Percentiles rank a stretch among this genome's conserved stretches.
phyloP scores from a whole-genome alignment of 2,888 invertebrate genomes.

The Tethea ocularis region DNA sequence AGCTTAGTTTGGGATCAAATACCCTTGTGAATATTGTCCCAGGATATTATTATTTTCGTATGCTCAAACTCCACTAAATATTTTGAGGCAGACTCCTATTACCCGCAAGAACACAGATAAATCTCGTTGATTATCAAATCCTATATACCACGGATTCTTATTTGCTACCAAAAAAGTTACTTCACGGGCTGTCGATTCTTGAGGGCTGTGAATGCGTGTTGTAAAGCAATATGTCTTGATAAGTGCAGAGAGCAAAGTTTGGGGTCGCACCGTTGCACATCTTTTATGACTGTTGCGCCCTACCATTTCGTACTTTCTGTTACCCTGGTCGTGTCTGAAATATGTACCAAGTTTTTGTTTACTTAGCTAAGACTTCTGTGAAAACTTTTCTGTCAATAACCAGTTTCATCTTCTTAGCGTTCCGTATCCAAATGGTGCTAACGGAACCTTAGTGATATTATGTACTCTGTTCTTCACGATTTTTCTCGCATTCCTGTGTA shows the following conservation, averaged over 20 bases:
- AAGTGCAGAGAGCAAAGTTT: constrained; percentile 60
- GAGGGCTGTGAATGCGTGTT: constrained; percentile 32
- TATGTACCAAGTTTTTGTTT: constrained; percentile 16
- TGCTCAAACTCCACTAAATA: no score
- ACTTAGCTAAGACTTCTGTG: constrained; percentile 5
- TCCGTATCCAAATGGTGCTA: no score
- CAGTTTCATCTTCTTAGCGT: no score
- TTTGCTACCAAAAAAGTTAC: not conserved
- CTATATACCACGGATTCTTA: not conserved
- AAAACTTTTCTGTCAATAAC: not conserved
- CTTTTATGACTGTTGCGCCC: constrained; percentile 44
- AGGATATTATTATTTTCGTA: no score
- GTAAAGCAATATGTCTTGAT: constrained; percentile 56
- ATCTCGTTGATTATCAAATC: no score
- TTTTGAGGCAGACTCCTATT: no score
- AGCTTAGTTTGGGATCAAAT: no score
- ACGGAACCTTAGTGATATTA: no score
- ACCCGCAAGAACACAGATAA: no score
- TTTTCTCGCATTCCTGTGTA: no score
- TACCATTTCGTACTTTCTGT: constrained; percentile 43
- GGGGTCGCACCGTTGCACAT: constrained; percentile 50
- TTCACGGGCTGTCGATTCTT: not conserved
- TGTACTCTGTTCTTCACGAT: no score
- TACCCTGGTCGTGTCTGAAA: constrained; percentile 33
- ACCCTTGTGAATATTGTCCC: no score